Evolutionary conservation across 1,140 invertebrate species (phyloP), one percentile per base, ranked within the genome.

Genomic region (Zaprionus vittiger): DNA sequence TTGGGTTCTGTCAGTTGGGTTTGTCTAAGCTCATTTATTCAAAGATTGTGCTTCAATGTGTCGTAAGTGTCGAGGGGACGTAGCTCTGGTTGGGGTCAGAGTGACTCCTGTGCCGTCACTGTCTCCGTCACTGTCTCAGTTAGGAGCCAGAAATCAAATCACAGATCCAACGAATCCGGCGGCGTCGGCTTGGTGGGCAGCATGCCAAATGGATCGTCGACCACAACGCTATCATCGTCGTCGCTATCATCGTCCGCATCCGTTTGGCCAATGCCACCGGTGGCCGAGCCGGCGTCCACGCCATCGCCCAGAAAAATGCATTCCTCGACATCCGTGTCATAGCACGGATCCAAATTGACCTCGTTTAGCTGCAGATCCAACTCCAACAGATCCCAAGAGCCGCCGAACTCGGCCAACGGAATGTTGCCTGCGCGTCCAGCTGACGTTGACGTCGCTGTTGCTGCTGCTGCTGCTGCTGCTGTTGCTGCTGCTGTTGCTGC

Each of bases 311-410:
- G 81, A 69, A 94, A 95, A 61, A 95, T 94, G 63, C 93, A 93
- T 79, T 95, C 94, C 79, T 95, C 94, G 0, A 95, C 94, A 54
- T 94, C 94, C n/a, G 94, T 92, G 37, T 93, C 91, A 60, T 91
- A 93, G 75, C 90, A 92, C 20, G 92, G 84, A 87, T 93, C 92
- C 12, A 92, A 68, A 73, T 93, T 93, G 15, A 93, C 92, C 70
- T 93, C 90, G 56, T 93, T 91, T 52, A 93, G 60, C 75, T 93
- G 89, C n/a, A 93, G 72, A 80, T 93, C 92, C 22, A 93, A 64
- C 66, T 93, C 92, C 0, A 93, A 56, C 15, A 93, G 59, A 83
- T 93, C 92, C 92, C 92, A 93, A 12, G 92, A 93, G 17, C 92
- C 92, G 28, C 92, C 91, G 44, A 92, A 93, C 57, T 92, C 83